Conservation (phyloP, 2,888 invertebrate genomes). For the Meghimatium bilineatum region DNA sequence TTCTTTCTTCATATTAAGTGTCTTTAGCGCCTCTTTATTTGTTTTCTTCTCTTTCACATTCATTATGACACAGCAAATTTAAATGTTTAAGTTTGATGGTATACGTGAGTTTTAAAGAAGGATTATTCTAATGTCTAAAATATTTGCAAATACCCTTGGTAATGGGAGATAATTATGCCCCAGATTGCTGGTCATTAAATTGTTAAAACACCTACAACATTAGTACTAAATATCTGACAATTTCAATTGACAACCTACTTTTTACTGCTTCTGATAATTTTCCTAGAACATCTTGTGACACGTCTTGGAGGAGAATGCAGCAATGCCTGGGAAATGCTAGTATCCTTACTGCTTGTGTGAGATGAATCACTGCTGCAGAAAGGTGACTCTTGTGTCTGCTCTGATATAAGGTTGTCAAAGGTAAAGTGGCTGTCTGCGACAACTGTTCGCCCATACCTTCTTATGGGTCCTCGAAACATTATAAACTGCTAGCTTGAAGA, state of each 20-base stretch:
- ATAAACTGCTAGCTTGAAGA: not conserved
- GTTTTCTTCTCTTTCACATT: too few relatives aligned
- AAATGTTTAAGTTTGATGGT: too few relatives aligned
- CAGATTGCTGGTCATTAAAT: too few relatives aligned
- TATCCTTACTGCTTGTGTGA: not conserved
- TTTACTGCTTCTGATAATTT: not conserved
- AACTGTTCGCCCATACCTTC: constrained; percentile 4
- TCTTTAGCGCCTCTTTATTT: too few relatives aligned
- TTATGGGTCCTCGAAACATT: not conserved
- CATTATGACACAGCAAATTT: too few relatives aligned
- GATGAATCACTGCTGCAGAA: constrained; percentile 21
- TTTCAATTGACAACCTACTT: not conserved
- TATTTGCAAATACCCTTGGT: too few relatives aligned
- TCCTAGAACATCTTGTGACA: not conserved
- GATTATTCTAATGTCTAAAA: too few relatives aligned
- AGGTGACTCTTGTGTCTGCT: not conserved
- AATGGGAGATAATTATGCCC: too few relatives aligned
- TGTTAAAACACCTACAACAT: too few relatives aligned
- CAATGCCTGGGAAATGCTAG: not conserved
- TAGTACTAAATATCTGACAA: too few relatives aligned
- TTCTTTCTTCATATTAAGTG: too few relatives aligned
- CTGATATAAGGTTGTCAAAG: constrained; percentile 14
- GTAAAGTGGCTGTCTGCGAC: not conserved
- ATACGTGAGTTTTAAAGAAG: too few relatives aligned
- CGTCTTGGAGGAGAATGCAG: not conserved